A percentile compares a stretch with the other conserved stretches of the same genome.
These are phyloP conservation scores for Leuciscus waleckii DNA, from an alignment of 2,797 vertebrate species.

Conservation along the genomic window DNA sequence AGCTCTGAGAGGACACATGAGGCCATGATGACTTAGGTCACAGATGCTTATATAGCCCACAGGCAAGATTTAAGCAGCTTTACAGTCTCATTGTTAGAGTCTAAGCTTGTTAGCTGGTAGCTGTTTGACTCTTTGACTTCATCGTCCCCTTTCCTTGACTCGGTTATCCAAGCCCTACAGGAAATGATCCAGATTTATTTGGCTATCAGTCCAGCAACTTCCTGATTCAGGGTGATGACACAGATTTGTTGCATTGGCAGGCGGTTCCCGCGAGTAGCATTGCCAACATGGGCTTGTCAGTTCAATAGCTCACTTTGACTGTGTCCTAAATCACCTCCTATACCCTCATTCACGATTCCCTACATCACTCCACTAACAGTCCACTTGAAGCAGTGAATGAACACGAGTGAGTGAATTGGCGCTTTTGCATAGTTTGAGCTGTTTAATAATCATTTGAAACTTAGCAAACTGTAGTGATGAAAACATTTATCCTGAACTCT, in stretches of 20 bases:
- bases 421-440: too few relatives aligned
- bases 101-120: slow-evolving; percentile 41
- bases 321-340: too few relatives aligned
- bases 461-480: too few relatives aligned
- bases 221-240: slow-evolving; percentile 13
- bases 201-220: slow-evolving; percentile 5
- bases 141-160: not conserved
- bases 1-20: not conserved
- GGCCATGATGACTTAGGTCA: not conserved
- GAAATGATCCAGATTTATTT: slow-evolving; percentile 38
- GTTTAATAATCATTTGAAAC: too few relatives aligned
- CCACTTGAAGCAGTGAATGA: too few relatives aligned
- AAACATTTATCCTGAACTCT: too few relatives aligned
- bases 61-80: slow-evolving; percentile 15
- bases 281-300: not conserved
- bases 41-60: not conserved
- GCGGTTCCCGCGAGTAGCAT: not conserved
- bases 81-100: slow-evolving; percentile 21
- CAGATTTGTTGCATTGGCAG: slow-evolving; percentile 1
- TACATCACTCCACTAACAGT: too few relatives aligned
- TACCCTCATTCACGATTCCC: too few relatives aligned
- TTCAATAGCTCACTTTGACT: not conserved
- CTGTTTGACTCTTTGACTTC: slow-evolving; percentile 3
- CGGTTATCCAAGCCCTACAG: not conserved
- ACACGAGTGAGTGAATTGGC: too few relatives aligned